Base-by-base conservation (phyloP, 2,113 vertebrate species). In the Syngnathoides biaculeatus region DNA sequence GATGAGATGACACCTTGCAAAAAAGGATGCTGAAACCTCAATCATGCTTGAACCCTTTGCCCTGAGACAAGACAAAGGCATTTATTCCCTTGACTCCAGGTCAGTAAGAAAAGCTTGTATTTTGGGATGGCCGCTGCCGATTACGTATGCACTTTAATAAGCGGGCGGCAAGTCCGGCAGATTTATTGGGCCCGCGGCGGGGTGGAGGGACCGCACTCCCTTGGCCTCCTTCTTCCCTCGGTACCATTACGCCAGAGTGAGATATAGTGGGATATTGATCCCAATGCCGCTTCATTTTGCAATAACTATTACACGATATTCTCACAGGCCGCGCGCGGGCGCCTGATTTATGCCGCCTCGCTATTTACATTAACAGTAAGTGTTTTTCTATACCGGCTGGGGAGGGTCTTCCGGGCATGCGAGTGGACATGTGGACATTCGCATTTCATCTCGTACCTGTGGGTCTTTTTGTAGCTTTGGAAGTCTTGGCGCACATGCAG, bases 201-300 rank as follows among this genome's bases (percentile, higher is more conserved):
- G 94, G 94, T 92, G 92, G 93, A 93, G 94, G 94, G 94, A 94
- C 93, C 90, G 92, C 93, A 94, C 94, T 96, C 94, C 94, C 92
- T 90, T 95, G 95, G 94, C 95, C 95, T 96, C 94, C 93, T 93
- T 93, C 93, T 94, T 94, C 93, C 88, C 93, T 93, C 92, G 92
- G 78, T 71, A 73, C 93, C 95, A 96, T 95, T 96, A 95, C 94
- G 93, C 94, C 93, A 93, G 93, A 95, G 93, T 94, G 94, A 95
- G 94, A 95, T 94, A 95, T 94, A 94, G 93, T 93, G 89, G 92
- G 91, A 93, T 98, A 98, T 98, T 96, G 96, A 98, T 98, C 95
- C 94, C 93, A 87, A 88, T 90, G 94, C 94, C 94, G 95, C 94
- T 97, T 97, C 94, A 95, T 94, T 96, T 94, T 85, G 94, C 94